Conservation (phyloP, 2,797 vertebrate species). For the Betta splendens region DNA sequence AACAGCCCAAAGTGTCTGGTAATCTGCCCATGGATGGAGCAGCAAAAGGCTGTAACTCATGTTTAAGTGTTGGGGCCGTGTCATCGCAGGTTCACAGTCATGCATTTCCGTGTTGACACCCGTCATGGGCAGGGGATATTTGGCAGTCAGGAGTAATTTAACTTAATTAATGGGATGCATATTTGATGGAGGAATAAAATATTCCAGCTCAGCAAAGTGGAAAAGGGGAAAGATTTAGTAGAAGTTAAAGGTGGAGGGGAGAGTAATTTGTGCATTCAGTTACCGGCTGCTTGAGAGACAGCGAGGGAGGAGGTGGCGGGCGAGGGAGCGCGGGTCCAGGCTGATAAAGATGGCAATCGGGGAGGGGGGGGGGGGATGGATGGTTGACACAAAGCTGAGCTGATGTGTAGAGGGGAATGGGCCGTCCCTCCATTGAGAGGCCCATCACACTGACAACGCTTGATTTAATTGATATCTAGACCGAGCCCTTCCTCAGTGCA, state of each 20-base stretch:
- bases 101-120: conserved; percentile 99
- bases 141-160: conserved; percentile 99
- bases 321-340: conserved; percentile 22
- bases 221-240: conserved; percentile 99
- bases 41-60: conserved; percentile 95
- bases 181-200: conserved; percentile 99
- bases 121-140: conserved; percentile 96
- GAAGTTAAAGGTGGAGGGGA: conserved; percentile 99
- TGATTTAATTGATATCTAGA: conserved; percentile 94
- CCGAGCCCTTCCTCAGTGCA: conserved; percentile 86
- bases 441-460: conserved; percentile 90
- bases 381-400: conserved; percentile 91
- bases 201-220: conserved; percentile 99
- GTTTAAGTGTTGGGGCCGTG: conserved; percentile 96
- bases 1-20: conserved; percentile 96
- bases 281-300: conserved; percentile 76
- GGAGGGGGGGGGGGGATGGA: conserved; percentile 77
- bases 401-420: conserved; percentile 92
- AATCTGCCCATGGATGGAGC: conserved; percentile 96
- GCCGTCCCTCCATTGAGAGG: conserved; percentile 94
- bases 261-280: conserved; percentile 97
- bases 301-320: conserved; percentile 27
- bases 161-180: conserved; percentile 99
- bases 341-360: conserved; percentile 64
- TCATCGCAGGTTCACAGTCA: conserved; percentile 99